These are phyloP conservation scores for Eilema depressum DNA, from an alignment of 2,888 invertebrate species.

Conservation along the genomic window DNA sequence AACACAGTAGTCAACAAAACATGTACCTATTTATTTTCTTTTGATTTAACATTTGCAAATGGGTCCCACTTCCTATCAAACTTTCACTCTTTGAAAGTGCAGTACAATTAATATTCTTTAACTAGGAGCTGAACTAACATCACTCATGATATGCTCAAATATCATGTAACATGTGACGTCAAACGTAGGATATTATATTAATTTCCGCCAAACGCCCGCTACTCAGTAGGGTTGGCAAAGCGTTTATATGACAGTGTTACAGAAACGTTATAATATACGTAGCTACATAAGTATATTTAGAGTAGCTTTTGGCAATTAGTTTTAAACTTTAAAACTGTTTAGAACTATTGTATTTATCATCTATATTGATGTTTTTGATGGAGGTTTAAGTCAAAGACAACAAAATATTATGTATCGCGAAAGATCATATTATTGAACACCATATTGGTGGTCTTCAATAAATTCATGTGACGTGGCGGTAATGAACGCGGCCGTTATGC, in stretches of 20 bases:
- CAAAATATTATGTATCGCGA: no score
- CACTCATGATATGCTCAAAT: constrained; percentile 22
- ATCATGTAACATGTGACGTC: constrained; percentile 12
- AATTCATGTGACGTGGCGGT: no score
- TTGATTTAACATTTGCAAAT: no score
- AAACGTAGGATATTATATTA: constrained; percentile 32
- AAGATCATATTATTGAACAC: no score
- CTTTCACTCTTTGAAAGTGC: not conserved
- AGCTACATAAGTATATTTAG: not conserved
- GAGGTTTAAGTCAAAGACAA: no score
- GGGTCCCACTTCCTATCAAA: not conserved
- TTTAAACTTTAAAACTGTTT: not conserved
- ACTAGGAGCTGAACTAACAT: not conserved
- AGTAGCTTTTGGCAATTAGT: not conserved
- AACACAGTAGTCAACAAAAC: no score
- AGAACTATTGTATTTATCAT: no score
- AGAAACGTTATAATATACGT: not conserved
- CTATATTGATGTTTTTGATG: no score
- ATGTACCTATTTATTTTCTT: no score
- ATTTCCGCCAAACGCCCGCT: constrained; percentile 28
- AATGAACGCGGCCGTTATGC: no score
- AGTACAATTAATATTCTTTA: not conserved
- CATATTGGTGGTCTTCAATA: no score
- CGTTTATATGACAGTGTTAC: not conserved
- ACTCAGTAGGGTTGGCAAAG: constrained; percentile 30